Evolutionary conservation across 2,113 vertebrate species (phyloP), one percentile per base, ranked within the genome.

Genomic region (Hemiprocne comata): DNA sequence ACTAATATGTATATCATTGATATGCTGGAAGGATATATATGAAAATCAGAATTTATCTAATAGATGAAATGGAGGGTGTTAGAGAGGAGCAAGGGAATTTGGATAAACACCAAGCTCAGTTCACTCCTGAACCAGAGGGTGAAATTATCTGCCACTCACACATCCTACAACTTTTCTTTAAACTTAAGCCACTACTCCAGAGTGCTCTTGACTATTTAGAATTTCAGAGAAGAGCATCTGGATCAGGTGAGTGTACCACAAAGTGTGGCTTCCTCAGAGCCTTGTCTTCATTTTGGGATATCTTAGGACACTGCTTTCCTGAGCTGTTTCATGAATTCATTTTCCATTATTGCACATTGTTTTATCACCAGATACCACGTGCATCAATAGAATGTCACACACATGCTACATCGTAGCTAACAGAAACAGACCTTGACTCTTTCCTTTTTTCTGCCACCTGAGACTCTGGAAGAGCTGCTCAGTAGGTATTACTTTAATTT

Each of bases 261-360:
- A 66, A 94, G 44, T 34, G 29, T 80, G 55, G 26, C 61, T 82
- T 55, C 85, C 90, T 94, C 79, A 89, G 90, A 95, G 42, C 28
- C n/a, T 73, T 85, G 38, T 28, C 44, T 92, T 90, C 48, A 85
- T 89, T 33, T 31, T 14, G 25, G 13, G 28, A 26, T 62, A 51
- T 81, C 61, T 88, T 73, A 65, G 67, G 75, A 72, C 20, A 24
- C 77, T 87, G 85, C 50, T 78, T 96, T 61, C 51, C 58, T 34
- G 23, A 95, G 14, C 71, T 81, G 62, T 82, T 84, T 87, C 48
- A 26, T 16, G 33, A 71, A 77, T 29, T 29, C 4, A 58, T 73
- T 82, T 87, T 58, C 75, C 17, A 11, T 33, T 55, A 40, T 23
- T 87, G 50, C 33, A 11, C 7, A 3, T 77, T 67, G 40, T 62